Evolutionary conservation across 2,888 invertebrate genomes (phyloP), one percentile per base, ranked within the genome.

Genomic region (Volucella bombylans): DNA sequence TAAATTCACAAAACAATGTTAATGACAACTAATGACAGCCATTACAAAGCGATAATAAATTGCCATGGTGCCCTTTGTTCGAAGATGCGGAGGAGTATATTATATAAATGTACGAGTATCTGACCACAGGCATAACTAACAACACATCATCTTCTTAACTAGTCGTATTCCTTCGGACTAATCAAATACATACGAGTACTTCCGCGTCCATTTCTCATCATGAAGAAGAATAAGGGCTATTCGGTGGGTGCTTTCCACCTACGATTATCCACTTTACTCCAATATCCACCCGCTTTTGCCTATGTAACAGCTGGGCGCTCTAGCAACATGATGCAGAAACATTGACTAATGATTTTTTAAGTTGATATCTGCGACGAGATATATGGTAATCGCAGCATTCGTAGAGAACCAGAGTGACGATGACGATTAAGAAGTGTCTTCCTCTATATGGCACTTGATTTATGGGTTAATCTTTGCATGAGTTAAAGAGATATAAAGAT

Each of bases 321-420:
- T 61, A 52, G 72, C 79, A 74, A 79, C 79, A 83, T 83, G 82
- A 69, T 79, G 82, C 82, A 61, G 79, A 68, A 83, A 83, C 83
- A 80, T 83, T 83, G 79, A 83, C 64, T 74, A 83, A 83, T 74
- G 83, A 43, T 47, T 57, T 15, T 45, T 64, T 57, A 83, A 79
- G 64, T 59, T 62, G 73, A 83, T 69, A 79, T 73, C 57, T 52
- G 31, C 31, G 31, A 31, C 31, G 31, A 31, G 31, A 31, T 31
- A 31, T 6, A 4, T 0, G 4, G 4, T 23, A 31, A 31, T 31
- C 31, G 6, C 31, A 31, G 31, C 31, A 31, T 31, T 31, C 31
- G 31, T 31, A 31, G 31, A 31, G 31, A 31, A 31, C 31, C 31
- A 31, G 0, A 31, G 31, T 31, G 31, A 31, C 31, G 31, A 31